Evolutionary conservation across 2,888 invertebrate genomes (phyloP).

Genomic region (Hyles lineata): DNA sequence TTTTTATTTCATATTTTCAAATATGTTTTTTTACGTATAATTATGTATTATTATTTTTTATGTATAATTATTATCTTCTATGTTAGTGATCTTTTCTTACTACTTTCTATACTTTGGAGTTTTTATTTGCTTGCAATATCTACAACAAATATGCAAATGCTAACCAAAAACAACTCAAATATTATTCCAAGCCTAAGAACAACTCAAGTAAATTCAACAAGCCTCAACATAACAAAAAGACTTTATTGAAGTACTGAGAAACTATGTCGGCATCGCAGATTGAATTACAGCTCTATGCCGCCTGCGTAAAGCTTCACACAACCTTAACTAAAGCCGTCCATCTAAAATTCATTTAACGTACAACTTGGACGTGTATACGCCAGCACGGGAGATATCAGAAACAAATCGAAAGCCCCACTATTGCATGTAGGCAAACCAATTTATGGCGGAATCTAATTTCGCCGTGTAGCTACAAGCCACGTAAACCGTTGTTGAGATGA

Average conservation of each 20-base stretch:
- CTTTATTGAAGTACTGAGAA: conserved; percentile 5
- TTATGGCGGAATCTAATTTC: conserved; percentile 73
- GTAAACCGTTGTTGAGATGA: conserved; percentile 75
- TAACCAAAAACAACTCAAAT: no score
- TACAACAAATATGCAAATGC: no score
- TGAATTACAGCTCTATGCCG: neutral
- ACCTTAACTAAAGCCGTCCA: neutral
- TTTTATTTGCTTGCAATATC: no score
- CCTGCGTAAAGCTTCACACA: neutral
- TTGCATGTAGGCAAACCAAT: conserved; percentile 67
- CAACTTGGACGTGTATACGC: neutral
- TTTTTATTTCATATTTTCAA: no score
- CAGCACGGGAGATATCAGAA: conserved; percentile 15
- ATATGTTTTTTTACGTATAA: no score
- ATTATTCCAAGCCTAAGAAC: neutral
- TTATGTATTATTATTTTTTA: no score
- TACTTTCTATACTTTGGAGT: no score
- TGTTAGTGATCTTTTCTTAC: no score
- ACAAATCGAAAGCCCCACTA: conserved; percentile 26
- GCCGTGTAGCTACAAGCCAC: conserved; percentile 64
- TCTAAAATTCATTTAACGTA: conserved; percentile 15
- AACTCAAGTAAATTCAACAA: neutral
- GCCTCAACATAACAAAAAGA: neutral
- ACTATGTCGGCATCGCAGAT: neutral
- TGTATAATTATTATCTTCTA: no score